Percentiles rank a stretch among this genome's conserved stretches.
These are phyloP conservation scores for Spialia ferax DNA, from an alignment of 2,888 invertebrate species.

Conservation along the genomic window DNA sequence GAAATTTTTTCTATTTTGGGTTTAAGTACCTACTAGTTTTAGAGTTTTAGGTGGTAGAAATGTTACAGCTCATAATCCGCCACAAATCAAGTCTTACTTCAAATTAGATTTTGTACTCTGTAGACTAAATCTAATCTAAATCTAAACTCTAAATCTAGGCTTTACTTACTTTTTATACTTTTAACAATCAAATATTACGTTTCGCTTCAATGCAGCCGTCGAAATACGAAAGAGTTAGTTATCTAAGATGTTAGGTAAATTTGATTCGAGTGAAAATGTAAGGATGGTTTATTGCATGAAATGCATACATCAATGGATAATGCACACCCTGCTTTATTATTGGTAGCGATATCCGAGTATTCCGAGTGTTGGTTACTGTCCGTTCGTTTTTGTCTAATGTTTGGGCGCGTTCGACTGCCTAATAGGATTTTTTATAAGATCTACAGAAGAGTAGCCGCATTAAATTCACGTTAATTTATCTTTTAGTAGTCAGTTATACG, in stretches of 20 bases:
- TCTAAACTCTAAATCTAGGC: no score
- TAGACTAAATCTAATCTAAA: no score
- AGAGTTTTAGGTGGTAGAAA: no score
- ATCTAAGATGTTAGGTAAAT: no score
- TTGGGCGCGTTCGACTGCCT: constrained; percentile 68
- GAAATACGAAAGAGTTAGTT: no score
- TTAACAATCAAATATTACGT: neutral
- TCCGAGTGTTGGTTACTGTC: constrained; percentile 54
- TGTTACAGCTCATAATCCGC: no score
- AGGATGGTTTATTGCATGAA: neutral
- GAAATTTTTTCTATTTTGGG: no score
- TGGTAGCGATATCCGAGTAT: constrained; percentile 61
- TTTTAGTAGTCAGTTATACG: constrained; percentile 60
- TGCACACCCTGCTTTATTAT: constrained; percentile 51
- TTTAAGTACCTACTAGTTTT: no score
- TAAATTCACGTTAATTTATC: constrained; percentile 75
- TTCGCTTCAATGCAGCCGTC: no score
- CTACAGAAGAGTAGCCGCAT: constrained; percentile 65
- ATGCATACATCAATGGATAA: neutral
- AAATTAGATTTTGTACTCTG: no score
- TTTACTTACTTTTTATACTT: neutral
- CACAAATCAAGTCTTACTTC: no score
- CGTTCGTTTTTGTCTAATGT: constrained; percentile 70
- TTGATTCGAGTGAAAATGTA: neutral
- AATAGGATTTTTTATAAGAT: constrained; percentile 75